A percentile compares a stretch with the other conserved stretches of the same genome.
Conservation (phyloP, 2,113 vertebrate genomes). For the Asarcornis scutulata region DNA sequence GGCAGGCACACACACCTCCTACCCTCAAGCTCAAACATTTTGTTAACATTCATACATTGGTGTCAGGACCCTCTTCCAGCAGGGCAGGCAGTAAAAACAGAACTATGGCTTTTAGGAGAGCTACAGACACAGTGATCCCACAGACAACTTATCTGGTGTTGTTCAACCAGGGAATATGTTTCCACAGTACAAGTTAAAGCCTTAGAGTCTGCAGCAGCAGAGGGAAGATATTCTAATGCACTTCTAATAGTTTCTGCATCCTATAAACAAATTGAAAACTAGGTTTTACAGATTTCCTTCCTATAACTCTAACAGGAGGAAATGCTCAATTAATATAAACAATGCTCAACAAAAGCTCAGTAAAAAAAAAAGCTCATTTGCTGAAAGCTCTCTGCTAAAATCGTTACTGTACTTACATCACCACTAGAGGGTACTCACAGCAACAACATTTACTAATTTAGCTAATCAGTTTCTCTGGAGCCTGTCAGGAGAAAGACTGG, state of each 20-base stretch:
- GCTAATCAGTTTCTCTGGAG: background rate
- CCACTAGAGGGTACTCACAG: constrained; percentile 62
- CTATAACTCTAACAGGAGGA: background rate
- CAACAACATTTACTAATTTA: background rate
- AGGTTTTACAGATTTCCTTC: background rate
- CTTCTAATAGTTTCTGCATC: background rate
- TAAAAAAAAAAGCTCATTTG: background rate
- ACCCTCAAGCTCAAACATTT: background rate
- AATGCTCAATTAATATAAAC: background rate
- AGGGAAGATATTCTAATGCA: background rate
- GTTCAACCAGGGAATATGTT: background rate
- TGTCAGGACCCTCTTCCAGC: background rate
- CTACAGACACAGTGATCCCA: background rate
- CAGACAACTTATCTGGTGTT: background rate
- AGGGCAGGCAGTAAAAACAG: background rate
- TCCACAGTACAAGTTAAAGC: fast-evolving
- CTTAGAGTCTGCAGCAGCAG: background rate
- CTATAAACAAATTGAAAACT: background rate
- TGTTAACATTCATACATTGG: background rate
- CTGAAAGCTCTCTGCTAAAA: background rate
- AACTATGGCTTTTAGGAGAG: background rate
- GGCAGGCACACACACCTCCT: background rate
- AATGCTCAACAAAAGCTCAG: background rate
- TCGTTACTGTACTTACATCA: background rate
- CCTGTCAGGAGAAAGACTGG: background rate